Evolutionary conservation across 2,797 vertebrate genomes (phyloP).

Genomic region (Enteromius radiatus): DNA sequence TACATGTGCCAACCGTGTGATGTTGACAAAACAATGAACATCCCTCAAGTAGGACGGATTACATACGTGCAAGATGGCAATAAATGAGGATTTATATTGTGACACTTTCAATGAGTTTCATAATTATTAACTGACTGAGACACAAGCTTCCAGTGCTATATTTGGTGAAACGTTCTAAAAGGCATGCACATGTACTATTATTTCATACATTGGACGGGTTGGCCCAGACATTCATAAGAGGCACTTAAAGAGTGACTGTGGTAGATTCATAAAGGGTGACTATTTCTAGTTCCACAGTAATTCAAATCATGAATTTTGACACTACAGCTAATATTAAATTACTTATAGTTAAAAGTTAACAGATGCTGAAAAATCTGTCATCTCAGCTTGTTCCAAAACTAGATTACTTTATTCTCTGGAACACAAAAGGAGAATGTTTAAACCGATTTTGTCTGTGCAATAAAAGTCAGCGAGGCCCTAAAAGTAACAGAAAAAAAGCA

Average conservation of each 20-base stretch:
- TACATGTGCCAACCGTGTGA: neutral
- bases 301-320: neutral
- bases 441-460: neutral
- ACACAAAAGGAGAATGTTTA: neutral
- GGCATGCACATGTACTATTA: neutral
- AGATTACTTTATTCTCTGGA: neutral
- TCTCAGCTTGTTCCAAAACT: neutral
- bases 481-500: neutral
- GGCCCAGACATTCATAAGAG: neutral
- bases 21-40: slow-evolving; percentile 14
- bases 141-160: neutral
- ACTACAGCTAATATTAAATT: neutral
- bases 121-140: neutral
- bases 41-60: neutral
- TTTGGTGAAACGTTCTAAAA: neutral
- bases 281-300: neutral
- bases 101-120: neutral
- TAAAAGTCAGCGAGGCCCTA: neutral
- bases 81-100: slow-evolving; percentile 16
- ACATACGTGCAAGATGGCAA: neutral
- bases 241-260: neutral
- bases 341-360: neutral
- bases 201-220: neutral
- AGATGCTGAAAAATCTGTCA: neutral
- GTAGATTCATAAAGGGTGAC: neutral